These are phyloP conservation scores for Micropterix aruncella DNA, from an alignment of 2,888 invertebrate genomes.

Conservation along the genomic window DNA sequence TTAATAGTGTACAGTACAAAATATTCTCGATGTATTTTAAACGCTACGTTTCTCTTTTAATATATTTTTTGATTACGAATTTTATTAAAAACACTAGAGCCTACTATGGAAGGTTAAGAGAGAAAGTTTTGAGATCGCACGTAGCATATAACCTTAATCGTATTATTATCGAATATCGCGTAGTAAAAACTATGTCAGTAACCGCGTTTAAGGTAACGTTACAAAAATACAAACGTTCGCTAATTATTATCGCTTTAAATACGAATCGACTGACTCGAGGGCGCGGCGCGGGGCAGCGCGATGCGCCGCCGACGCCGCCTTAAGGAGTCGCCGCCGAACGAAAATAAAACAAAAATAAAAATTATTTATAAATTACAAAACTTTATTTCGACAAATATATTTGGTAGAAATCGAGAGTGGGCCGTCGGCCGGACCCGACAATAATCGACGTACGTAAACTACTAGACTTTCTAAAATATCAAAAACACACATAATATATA, in stretches of 20 bases:
- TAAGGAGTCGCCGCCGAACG: too few species aligned
- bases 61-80: not conserved
- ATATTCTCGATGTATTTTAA: not conserved
- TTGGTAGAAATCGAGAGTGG: conserved; percentile 28
- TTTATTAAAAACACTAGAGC: not conserved
- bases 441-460: not conserved
- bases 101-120: not conserved
- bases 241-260: not conserved
- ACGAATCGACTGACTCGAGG: not conserved
- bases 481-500: conserved; percentile 4
- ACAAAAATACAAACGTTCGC: conserved; percentile 13
- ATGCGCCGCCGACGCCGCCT: not conserved
- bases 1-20: not conserved
- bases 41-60: not conserved
- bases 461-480: not conserved
- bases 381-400: conserved; percentile 29
- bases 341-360: conserved; percentile 20
- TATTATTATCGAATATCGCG: not conserved
- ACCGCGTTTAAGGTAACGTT: conserved; percentile 8
- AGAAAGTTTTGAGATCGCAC: not conserved
- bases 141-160: not conserved
- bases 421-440: not conserved
- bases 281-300: not conserved
- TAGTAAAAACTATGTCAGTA: not conserved
- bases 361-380: conserved; percentile 23